Evolutionary conservation across 2,888 invertebrate genomes (phyloP), one percentile per base, ranked within the genome.

Genomic region (Cataglyphis livida): DNA sequence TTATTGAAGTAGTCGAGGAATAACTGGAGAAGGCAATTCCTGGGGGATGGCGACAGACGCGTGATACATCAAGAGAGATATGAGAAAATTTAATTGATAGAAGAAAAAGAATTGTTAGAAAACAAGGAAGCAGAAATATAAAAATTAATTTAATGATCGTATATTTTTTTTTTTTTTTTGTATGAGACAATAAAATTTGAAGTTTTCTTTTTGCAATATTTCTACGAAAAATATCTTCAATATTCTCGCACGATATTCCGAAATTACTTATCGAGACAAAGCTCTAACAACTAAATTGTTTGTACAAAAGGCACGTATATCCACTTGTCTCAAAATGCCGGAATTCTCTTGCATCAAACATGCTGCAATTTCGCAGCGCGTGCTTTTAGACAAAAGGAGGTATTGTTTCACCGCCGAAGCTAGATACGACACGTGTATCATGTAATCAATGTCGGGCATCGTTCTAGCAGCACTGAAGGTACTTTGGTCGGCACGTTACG

Each of bases 401-500:
- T 81, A 92, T 91, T 92, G 91, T 91, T 87, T 87, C 62, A 71
- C 71, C 61, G 87, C 78, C 84, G 70, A 76, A 76, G 84, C 84
- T 76, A 90, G 93, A 93, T 93, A 93, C 78, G 90, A 89, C 93
- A 93, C 93, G 93, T 93, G 89, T 89, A 66, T 57, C 89, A 62
- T 71, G 84, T 87, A 93, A 93, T 93, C 93, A 91, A 93, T 93
- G 91, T 93, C 92, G 92, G 90, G 88, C 93, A 93, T 74, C 82
- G 82, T 87, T 89, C 79, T 61, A 85, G 54, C 32, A 73, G 74
- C 75, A 78, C 25, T 70, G 86, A 86, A 85, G 83, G 82, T 81
- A 87, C 90, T 88, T 84, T 68, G 87, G 81, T 71, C 82, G 59
- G 83, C 87, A 75, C 89, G 86, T 92, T 92, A 92, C 85, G 83